Evolutionary conservation across 2,113 vertebrate genomes (phyloP).

Genomic region (Corydoras maculifer): DNA sequence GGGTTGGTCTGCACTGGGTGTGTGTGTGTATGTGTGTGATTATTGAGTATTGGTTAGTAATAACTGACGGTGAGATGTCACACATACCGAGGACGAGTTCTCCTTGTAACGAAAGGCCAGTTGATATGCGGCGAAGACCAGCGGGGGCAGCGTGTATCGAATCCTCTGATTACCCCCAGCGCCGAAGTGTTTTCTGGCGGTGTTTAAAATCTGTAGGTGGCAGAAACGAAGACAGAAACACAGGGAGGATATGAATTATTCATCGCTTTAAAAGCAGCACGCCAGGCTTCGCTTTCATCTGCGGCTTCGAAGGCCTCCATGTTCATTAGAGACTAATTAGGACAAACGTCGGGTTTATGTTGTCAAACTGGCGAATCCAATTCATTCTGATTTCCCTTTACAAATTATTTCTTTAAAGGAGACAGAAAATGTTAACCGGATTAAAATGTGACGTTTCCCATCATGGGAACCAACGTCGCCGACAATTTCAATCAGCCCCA

Average conservation of each 20-base stretch:
- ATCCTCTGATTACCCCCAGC: constrained; percentile 95
- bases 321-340: constrained; percentile 32
- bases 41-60: too few species aligned
- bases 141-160: constrained; percentile 85
- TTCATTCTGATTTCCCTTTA: constrained; percentile 5
- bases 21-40: too few species aligned
- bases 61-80: background rate
- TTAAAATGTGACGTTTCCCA: too few species aligned
- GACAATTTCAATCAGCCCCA: too few species aligned
- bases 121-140: constrained; percentile 96
- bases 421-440: too few species aligned
- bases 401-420: background rate
- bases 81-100: constrained; percentile 80
- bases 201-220: constrained; percentile 83
- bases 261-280: constrained; percentile 17
- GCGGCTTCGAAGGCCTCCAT: constrained; percentile 12
- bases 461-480: too few species aligned
- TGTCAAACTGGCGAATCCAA: constrained; percentile 17
- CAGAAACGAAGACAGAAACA: constrained; percentile 25
- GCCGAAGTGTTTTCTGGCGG: constrained; percentile 94
- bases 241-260: constrained; percentile 28
- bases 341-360: constrained; percentile 11
- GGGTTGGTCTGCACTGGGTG: too few species aligned
- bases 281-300: constrained; percentile 6
- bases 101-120: constrained; percentile 96